Base-by-base conservation (phyloP, 1,140 invertebrate genomes). In the Bilobella aurantiaca region DNA sequence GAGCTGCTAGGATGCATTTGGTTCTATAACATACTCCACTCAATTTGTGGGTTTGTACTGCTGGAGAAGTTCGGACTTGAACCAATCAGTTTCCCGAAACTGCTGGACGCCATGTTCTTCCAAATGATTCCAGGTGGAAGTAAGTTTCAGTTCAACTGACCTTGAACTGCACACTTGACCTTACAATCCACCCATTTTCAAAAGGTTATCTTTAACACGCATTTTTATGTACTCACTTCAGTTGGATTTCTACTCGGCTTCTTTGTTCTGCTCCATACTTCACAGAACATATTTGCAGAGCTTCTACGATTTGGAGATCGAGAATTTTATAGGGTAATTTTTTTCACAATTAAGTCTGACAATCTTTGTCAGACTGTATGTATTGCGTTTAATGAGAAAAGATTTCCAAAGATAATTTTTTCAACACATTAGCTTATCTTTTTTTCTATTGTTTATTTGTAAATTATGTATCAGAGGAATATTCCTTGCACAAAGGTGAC, bases 221-320 rank as follows among this genome's bases (percentile, higher is more conserved):
- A 42, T 42, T 42, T 18, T 42, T 42, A 18, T 42, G 8, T 56
- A 8, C 34, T 18, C 18, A 42, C 8, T 42, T 42, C 34, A 42
- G 77, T 93, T 2, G 82, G 86, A 1, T 84, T 88, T 31, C 75
- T 93, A 3, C 83, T 86, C 61, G 86, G 83, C 2, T 95, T 94
- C 76, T 96, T 92, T 78, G 83, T 86, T 63, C 78, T 96, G 1
- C 76, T 96, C 1, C 92, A 96, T 75, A 85, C 86, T 0, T 93
- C 90, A 87, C 80, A 90, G 73, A 96, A 96, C 78, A 86, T 87
- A n/a, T 88, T 85, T 73, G 89, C 90, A 3, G 93, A 96, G 77
- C 81, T 94, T 75, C 73, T 93, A 16, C 81, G 81, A 59, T 96
- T 96, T 77, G 89, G 85, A 1, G 92, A 96, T 76, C 79, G 90